Conservation (phyloP, 2,797 vertebrate species). For the Takifugu rubripes region DNA sequence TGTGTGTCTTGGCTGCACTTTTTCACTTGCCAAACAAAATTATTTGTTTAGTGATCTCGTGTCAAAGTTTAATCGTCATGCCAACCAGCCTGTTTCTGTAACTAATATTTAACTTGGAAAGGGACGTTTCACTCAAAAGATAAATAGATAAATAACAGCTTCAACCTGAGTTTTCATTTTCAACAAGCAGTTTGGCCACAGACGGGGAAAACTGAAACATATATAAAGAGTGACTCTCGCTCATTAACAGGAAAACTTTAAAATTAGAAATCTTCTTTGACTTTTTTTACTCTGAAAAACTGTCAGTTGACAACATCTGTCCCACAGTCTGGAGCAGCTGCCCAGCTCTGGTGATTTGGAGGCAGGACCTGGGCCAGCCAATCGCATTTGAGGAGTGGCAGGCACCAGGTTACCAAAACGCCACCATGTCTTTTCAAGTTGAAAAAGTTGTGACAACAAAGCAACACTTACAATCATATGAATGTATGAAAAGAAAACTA, state of each 20-base stretch:
- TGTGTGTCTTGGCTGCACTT: conserved; percentile 19
- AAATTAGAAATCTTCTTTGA: no score
- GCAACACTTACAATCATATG: background rate
- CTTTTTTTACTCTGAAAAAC: no score
- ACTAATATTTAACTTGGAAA: conserved; percentile 49
- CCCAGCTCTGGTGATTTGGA: conserved; percentile 2
- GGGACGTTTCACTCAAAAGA: background rate
- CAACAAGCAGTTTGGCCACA: background rate
- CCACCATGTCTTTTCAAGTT: background rate
- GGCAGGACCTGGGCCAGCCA: conserved; percentile 43
- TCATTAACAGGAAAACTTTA: no score
- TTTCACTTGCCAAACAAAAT: conserved; percentile 9
- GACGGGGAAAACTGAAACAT: background rate
- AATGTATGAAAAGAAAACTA: background rate
- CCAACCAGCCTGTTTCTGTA: conserved; percentile 10
- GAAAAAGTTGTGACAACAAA: background rate
- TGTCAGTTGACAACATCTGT: no score
- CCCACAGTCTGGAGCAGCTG: no score
- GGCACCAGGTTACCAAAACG: conserved; percentile 5
- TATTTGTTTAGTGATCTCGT: conserved; percentile 33
- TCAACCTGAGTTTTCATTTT: no score
- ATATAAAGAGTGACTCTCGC: no score
- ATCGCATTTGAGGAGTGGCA: conserved; percentile 41
- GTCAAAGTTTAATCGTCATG: conserved; percentile 42
- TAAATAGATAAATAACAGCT: no score